Percentiles rank a stretch among this genome's conserved stretches.
Evolutionary conservation across 2,113 vertebrate species (phyloP).

Genomic region (Perognathus longimembris): DNA sequence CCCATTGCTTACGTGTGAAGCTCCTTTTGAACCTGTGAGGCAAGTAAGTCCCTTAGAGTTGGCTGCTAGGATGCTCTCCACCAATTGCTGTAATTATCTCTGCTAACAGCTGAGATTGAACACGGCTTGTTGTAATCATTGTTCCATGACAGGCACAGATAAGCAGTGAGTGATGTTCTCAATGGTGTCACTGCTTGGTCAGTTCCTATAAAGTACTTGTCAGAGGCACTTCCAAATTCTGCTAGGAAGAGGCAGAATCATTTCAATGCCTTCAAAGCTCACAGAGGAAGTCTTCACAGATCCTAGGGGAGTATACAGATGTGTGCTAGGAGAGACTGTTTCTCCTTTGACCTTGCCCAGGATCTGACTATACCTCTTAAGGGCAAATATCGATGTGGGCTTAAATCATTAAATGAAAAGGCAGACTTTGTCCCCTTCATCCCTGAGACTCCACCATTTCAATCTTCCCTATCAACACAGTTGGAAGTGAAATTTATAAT

Average conservation of each 20-base stretch:
- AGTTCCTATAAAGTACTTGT: conserved; percentile 29
- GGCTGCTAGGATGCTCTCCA: conserved; percentile 9
- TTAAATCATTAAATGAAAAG: conserved; percentile 33
- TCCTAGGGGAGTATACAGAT: neutral
- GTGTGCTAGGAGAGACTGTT: neutral
- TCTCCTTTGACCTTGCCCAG: conserved; percentile 44
- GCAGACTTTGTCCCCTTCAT: conserved; percentile 23
- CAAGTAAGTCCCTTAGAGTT: conserved; percentile 40
- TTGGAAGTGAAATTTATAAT: conserved; percentile 35
- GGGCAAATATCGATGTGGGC: neutral
- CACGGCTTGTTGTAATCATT: conserved; percentile 46
- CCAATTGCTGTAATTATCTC: conserved; percentile 61
- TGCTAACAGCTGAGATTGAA: conserved; percentile 55
- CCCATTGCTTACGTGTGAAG: conserved; percentile 32
- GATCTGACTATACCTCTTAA: conserved; percentile 7
- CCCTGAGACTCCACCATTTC: neutral
- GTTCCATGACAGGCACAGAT: conserved; percentile 59
- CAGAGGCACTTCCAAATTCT: conserved; percentile 21
- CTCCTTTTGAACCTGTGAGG: conserved; percentile 21
- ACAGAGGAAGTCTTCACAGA: neutral
- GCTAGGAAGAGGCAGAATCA: conserved; percentile 17
- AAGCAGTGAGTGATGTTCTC: conserved; percentile 44
- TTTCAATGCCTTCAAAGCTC: conserved; percentile 31
- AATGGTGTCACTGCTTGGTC: conserved; percentile 57
- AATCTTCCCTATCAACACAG: neutral